Base-by-base conservation (phyloP, 2,113 vertebrate species). In the Callorhinus ursinus region DNA sequence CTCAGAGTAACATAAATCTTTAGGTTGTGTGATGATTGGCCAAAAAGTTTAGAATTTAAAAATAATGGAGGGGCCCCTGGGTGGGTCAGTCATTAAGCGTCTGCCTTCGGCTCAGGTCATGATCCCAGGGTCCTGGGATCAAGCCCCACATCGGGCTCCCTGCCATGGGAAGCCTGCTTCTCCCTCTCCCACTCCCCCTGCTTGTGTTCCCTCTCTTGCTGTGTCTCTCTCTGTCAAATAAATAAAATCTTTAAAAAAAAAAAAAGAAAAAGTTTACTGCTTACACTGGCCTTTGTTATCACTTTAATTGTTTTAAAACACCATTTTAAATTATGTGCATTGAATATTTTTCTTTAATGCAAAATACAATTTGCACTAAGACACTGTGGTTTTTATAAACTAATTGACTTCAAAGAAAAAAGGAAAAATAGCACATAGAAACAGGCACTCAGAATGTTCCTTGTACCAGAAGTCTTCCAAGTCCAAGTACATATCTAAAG, bases 231-330 rank as follows among this genome's bases (percentile, higher is more conserved):
- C 46, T 46, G 46, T 46, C 46, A 46, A 46, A 53, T 53, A 53
- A 53, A 53, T 53, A 53, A 53, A 46, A 46, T 46, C 46, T 46
- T 46, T 51, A 51, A 13, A 53, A 13, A 53, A 82, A 53, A 82
- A 83, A 77, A 82, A 80, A 90, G 39, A 85, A 36, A 90, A 86
- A 80, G 19, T 86, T 74, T 82, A 80, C 13, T 61, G n/a, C 12
- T 19, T 86, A 51, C 18, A 36, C 1, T 57, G 22, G n/a, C 88
- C 81, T 80, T 26, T 55, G 3, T 77, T 95, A 67, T 80, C 21
- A 71, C 1, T 79, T 87, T 92, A 63, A 82, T 26, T 85, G 14
- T 89, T 95, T 92, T 90, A 63, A 96, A 92, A 69, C 19, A 93
- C 28, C 15, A 19, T 53, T 79, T 71, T 81, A 88, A 88, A 88